Evolutionary conservation across 2,113 vertebrate genomes (phyloP).

Genomic region (Galbula dea): DNA sequence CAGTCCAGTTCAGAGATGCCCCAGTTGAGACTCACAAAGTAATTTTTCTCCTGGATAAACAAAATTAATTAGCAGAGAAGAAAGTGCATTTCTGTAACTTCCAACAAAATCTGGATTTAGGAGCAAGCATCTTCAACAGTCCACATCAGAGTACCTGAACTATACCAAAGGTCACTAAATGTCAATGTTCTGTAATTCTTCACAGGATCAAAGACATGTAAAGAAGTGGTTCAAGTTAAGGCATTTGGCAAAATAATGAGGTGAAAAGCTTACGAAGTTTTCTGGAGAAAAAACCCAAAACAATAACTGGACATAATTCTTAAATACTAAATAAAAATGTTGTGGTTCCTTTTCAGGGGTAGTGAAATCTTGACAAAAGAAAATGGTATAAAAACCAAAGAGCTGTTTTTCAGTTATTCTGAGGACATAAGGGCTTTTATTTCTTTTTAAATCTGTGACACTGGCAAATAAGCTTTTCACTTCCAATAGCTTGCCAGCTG

Average conservation of each 20-base stretch:
- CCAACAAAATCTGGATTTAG: neutral
- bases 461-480: neutral
- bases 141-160: neutral
- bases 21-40: neutral
- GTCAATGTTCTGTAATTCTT: neutral
- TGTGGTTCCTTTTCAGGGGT: neutral
- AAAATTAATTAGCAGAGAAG: neutral
- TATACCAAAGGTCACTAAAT: neutral
- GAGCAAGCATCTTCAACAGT: neutral
- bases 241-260: neutral
- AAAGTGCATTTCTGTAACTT: neutral
- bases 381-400: neutral
- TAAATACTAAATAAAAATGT: neutral
- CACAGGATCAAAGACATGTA: neutral
- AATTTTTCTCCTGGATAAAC: neutral
- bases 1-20: neutral
- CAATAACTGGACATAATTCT: neutral
- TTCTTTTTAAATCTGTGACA: neutral
- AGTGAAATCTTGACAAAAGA: neutral
- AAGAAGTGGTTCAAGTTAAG: neutral
- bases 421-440: neutral
- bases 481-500: neutral
- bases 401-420: neutral
- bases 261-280: neutral
- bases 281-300: neutral